Base-by-base conservation (phyloP, 2,888 invertebrate genomes). In the Sepiola atlantica region DNA sequence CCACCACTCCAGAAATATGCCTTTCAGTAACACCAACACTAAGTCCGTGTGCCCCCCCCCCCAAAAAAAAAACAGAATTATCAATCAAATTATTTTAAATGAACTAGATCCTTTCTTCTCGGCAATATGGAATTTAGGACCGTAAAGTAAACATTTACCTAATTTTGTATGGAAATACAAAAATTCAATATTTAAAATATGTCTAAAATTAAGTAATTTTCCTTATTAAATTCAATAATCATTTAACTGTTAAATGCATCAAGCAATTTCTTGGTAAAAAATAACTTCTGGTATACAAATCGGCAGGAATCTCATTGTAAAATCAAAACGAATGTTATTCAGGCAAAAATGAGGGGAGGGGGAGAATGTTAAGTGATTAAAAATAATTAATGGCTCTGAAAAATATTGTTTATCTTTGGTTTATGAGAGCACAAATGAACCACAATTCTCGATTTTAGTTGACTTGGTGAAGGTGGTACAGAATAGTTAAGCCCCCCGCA, bases 261-360 rank as follows among this genome's bases (percentile, higher is more conserved):
- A 77, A 77, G n/a, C 32, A 77, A 77, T 77, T 77, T 77, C 77
- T 77, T 77, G 77, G 77, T 77, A 77, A 61, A 77, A 61, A 61
- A 77, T 77, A 77, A 77, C 77, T 77, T 77, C n/a, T 77, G 77
- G 77, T 77, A 77, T 77, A 77, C 77, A 77, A 77, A 32, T 32
- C n/a, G 77, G 77, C 77, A 77, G 77, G 77, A 77, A 77, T 77
- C 77, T 77, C 32, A 32, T 77, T 16, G 77, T 77, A n/a, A 16
- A 77, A n/a, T 77, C 32, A 12, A 77, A 77, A 61, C 10, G 21
- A 61, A 61, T 61, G 61, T 28, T 28, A 61, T 61, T 61, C 61
- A 61, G 61, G 61, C 61, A 61, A 61, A 61, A 61, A 61, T 61
- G 77, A n/a, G n/a, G n/a, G 12, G 16, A n/a, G 32, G 32, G n/a